A percentile compares a stretch with the other conserved stretches of the same genome.
These are phyloP conservation scores for Serilophus lunatus DNA, from an alignment of 2,113 vertebrate genomes.

Conservation along the genomic window DNA sequence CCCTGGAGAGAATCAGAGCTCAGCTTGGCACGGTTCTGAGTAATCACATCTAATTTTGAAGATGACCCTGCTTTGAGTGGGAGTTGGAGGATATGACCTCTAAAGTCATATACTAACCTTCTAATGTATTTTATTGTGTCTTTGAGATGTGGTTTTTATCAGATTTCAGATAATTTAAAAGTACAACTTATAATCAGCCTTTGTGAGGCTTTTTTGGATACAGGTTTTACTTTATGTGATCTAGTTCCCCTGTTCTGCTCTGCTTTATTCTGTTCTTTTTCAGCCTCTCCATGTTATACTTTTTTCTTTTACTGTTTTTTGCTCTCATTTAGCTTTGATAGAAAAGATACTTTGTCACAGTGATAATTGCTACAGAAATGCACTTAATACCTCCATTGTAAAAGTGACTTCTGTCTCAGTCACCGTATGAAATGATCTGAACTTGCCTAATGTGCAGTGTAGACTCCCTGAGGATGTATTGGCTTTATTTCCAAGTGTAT, in stretches of 20 bases:
- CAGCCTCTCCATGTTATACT: background rate
- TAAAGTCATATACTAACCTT: background rate
- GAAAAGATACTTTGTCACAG: background rate
- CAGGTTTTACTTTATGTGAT: background rate
- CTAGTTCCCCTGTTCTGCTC: background rate
- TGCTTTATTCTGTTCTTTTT: background rate
- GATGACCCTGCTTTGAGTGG: background rate
- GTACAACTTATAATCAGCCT: background rate
- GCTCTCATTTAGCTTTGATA: background rate
- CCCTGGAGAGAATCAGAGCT: background rate
- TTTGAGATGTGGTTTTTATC: background rate
- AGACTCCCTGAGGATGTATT: background rate
- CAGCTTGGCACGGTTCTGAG: background rate
- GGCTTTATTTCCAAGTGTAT: background rate
- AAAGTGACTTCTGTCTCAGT: background rate
- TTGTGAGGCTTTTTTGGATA: background rate
- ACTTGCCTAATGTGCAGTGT: background rate
- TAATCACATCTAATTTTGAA: background rate
- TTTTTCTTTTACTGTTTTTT: background rate
- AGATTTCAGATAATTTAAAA: background rate
- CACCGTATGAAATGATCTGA: background rate
- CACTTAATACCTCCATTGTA: background rate
- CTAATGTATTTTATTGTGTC: background rate
- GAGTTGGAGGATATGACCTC: background rate
- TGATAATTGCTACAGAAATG: background rate